Evolutionary conservation across 2,113 vertebrate species (phyloP), one percentile per base, ranked within the genome.

Genomic region (Australoheros scitulus): DNA sequence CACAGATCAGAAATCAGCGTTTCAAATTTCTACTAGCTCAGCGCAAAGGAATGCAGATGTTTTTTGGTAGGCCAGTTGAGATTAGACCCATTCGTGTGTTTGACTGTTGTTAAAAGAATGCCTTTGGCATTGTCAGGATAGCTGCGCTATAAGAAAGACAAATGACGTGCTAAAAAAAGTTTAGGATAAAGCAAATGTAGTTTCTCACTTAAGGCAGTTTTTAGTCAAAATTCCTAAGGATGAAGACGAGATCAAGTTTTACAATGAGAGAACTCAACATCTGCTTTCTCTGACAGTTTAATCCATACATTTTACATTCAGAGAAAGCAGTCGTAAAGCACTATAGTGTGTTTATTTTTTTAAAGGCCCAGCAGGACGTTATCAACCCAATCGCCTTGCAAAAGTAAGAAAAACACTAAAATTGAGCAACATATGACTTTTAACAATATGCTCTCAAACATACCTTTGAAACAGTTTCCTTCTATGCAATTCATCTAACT

Each of bases 161-260:
- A 89, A 87, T 63, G 58, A 83, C 61, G 81, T 85, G 80, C 77
- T 86, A 84, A 90, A 85, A 87, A 55, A 14, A 14, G 41, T 20
- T 41, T 15, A 24, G 17, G 59, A 26, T 75, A 65, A 87, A 78
- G 70, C 78, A 88, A 88, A 85, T 64, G 22, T 58, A 60, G 74
- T 52, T 65, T 74, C 34, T 75, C 79, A 91, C 89, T 91, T 82
- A 24, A 63, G 91, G 94, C 90, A 18, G 84, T 43, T 86, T 47
- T 15, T 64, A 79, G 83, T 81, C 34, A 60, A 61, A 90, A 87
- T 87, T 81, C 84, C 85, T 78, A 57, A 63, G 83, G 80, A 84
- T 80, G 47, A 85, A 79, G 36, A 17, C 64, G 65, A 77, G 76
- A 55, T 86, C 68, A 87, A 89, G 91, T 94, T 93, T 95, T 94